Evolutionary conservation across 2,888 invertebrate species (phyloP).

Genomic region (Tromatobia lineatoria): DNA sequence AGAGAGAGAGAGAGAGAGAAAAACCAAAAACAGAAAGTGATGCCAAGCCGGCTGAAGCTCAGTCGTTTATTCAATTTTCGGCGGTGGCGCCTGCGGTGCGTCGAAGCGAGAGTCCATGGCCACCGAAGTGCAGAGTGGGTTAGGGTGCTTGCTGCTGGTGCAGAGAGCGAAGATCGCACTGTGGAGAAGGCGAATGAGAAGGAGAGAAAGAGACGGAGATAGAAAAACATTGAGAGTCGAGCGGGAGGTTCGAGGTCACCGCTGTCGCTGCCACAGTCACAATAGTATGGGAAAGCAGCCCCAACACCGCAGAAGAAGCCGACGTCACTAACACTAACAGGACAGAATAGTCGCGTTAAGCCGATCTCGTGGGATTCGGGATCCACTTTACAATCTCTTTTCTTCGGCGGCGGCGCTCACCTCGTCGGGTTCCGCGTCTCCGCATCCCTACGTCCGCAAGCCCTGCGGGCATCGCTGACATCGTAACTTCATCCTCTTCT

Average conservation of each 20-base stretch:
- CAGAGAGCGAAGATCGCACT: no score
- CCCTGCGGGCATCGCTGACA: constrained; percentile 43
- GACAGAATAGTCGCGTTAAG: constrained; percentile 56
- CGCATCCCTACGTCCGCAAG: constrained; percentile 17
- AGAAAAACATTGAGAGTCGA: no score
- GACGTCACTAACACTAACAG: constrained; percentile 6
- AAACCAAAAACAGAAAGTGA: constrained; percentile 30
- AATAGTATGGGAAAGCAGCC: background rate
- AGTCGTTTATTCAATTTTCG: constrained; percentile 59
- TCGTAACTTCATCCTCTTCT: constrained; percentile 49
- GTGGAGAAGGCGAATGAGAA: no score
- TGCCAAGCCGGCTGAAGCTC: constrained; percentile 10
- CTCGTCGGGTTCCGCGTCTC: background rate
- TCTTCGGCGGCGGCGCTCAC: constrained; percentile 28
- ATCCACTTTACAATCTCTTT: constrained; percentile 51
- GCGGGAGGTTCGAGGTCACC: background rate
- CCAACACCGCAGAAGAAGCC: background rate
- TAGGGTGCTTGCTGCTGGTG: no score
- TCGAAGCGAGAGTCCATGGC: constrained; percentile 55
- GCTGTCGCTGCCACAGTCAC: background rate
- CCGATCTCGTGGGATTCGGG: constrained; percentile 54
- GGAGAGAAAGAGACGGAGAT: no score
- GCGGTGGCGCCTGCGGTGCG: constrained; percentile 54
- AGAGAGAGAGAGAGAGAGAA: background rate
- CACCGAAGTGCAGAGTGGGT: constrained; percentile 27